Evolutionary conservation across 1,140 invertebrate genomes (phyloP), one percentile per base, ranked within the genome.

Genomic region (Zaprionus ornatus): DNA sequence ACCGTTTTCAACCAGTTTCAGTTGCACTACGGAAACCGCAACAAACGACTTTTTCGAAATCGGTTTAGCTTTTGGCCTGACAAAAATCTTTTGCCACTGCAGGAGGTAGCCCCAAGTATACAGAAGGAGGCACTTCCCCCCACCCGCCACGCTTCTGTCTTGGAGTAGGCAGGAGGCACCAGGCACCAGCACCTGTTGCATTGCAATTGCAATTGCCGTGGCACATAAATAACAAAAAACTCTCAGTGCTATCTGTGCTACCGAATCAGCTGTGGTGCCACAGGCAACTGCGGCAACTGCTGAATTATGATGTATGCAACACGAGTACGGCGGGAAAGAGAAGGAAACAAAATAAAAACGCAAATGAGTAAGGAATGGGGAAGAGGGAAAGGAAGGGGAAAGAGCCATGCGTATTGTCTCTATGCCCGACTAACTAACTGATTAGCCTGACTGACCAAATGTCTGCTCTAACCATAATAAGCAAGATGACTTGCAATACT

Each of bases 11-110:
- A 67, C 65, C 65, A 48, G 65, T 67, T 67, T 59, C 7, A 1
- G 29, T 50, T 50, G 25, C 64, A 67, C 25, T 66, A 56, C 32
- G 63, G 32, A 66, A 66, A 66, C 50, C 15, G 32, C 32, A 52
- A 52, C 50, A 66, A 56, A 56, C 52, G 50, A 56, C 63, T 65
- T 65, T 62, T 62, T 66, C 55, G 21, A 56, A 66, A 42, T 56
- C 19, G 45, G 45, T 50, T 50, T 50, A 50, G 45, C 45, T 64
- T 55, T 45, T 42, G 19, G 60, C 10, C 69, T 67, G 55, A 73
- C 56, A 68, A 68, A 68, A 73, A 74, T 74, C 71, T 68, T 19
- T 57, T 45, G 71, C 45, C 29, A 48, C 55, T 61, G 61, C 61
- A 50, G 45, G 45, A 50, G 45, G 19, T 48, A 48, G 45, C 13